Base-by-base conservation (phyloP, 1,140 invertebrate genomes). In the Episyrphus balteatus region DNA sequence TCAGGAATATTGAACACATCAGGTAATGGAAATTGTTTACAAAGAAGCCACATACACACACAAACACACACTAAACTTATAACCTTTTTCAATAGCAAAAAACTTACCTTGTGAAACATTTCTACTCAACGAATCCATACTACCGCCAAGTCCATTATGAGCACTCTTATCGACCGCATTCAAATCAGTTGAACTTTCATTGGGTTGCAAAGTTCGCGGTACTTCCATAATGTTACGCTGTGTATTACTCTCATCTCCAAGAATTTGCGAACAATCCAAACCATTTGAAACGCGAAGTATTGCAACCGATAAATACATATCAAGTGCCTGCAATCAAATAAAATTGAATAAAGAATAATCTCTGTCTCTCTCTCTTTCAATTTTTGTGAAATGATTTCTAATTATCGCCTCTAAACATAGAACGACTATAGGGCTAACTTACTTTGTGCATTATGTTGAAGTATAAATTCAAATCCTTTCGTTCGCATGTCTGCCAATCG, bases 401-500 rank as follows among this genome's bases (percentile, higher is more conserved):
- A 17, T n/a, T 10, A 47, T 14, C 18, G 18, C 15, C 11, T 36
- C 34, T 0, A 31, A 50, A 31, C 19, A 48, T 30, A 38, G 34
- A 36, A 26, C 21, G 21, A 26, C 11, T 32, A 21, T 14, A 32
- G 12, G 11, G 13, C 17, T 13, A 2, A 46, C 55, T 45, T 46
- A 79, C 88, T 81, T 76, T 96, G 88, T 97, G 92, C 70, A 98
- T 84, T 10, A 88, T 76, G 60, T 89, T 85, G 56, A 97, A 91
- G 66, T 97, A 97, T 62, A 89, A 83, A 26, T 80, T 75, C 8
- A 93, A 70, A 49, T 86, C 80, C 31, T 81, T 73, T 3, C 68
- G 69, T 7, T 81, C 71, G 63, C 88, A 88, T 1, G 72, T 79
- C 50, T 79, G 74, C 93, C 94, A 98, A 66, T 95, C 81, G 49